Conservation (phyloP, 2,797 vertebrate genomes). For the Thaleichthys pacificus region DNA sequence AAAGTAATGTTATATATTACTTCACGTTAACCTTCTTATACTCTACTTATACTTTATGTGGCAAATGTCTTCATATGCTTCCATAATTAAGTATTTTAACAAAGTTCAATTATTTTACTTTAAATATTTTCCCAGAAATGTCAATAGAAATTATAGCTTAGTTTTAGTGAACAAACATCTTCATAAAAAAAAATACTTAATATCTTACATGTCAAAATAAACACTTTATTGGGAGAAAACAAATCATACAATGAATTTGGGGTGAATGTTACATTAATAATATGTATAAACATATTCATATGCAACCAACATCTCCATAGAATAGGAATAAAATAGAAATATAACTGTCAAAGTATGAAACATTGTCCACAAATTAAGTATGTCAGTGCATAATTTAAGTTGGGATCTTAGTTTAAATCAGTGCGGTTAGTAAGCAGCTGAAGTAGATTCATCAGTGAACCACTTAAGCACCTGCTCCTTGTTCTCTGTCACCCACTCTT, state of each 20-base stretch:
- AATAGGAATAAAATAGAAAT: neutral
- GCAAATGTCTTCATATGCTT: too few species aligned
- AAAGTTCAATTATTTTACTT: too few species aligned
- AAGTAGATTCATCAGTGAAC: constrained; percentile 60
- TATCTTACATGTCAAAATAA: neutral
- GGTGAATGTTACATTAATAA: neutral
- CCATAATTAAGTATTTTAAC: too few species aligned
- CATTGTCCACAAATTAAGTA: neutral
- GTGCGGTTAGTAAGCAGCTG: neutral
- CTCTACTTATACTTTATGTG: too few species aligned
- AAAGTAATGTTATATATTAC: too few species aligned
- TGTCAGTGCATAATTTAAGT: neutral
- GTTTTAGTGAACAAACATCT: too few species aligned
- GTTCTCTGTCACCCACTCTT: constrained; percentile 84
- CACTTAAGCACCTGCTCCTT: constrained; percentile 61
- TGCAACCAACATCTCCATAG: neutral
- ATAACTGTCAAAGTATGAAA: neutral
- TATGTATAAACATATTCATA: neutral
- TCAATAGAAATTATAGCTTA: too few species aligned
- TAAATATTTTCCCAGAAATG: too few species aligned
- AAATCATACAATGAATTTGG: neutral
- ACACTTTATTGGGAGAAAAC: neutral
- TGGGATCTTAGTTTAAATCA: neutral
- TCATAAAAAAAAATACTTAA: too few species aligned
- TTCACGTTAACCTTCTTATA: too few species aligned